A percentile compares a stretch with the other conserved stretches of the same genome.
phyloP scores from a whole-genome alignment of 1,140 invertebrate genomes.

The Phenacoccus solenopsis region DNA sequence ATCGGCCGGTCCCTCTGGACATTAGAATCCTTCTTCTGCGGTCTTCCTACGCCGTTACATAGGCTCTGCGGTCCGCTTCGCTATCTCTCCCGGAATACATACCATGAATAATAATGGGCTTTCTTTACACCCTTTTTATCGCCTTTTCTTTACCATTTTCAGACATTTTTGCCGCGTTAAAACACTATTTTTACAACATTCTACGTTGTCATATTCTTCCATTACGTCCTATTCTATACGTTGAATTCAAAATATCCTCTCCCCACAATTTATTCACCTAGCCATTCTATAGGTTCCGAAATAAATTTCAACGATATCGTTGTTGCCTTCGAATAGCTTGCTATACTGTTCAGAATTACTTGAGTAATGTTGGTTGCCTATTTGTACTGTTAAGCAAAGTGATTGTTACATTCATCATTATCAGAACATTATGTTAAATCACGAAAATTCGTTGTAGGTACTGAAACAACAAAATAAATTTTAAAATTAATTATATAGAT shows the following conservation, averaged over 20 bases:
- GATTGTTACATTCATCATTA: no score
- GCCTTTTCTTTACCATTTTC: neutral
- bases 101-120: constrained; percentile 11
- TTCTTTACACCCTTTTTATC: constrained; percentile 11
- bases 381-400: no score
- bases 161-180: constrained; percentile 11
- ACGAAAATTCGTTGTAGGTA: no score
- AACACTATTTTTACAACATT: neutral
- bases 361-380: no score
- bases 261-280: no score
- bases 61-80: neutral
- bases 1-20: constrained; percentile 16
- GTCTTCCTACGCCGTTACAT: neutral
- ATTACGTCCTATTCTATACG: neutral
- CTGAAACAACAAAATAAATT: no score
- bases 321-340: no score
- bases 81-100: constrained; percentile 2
- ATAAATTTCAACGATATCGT: no score
- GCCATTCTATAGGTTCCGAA: no score
- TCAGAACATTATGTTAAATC: no score
- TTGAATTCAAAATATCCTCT: constrained; percentile 3
- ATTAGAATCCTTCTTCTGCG: constrained; percentile 1
- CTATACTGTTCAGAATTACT: no score
- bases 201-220: neutral
- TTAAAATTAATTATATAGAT: no score